A percentile compares a stretch with the other conserved stretches of the same genome.
Conservation (phyloP, 2,888 invertebrate genomes). For the Dolichopus griseipennis region DNA sequence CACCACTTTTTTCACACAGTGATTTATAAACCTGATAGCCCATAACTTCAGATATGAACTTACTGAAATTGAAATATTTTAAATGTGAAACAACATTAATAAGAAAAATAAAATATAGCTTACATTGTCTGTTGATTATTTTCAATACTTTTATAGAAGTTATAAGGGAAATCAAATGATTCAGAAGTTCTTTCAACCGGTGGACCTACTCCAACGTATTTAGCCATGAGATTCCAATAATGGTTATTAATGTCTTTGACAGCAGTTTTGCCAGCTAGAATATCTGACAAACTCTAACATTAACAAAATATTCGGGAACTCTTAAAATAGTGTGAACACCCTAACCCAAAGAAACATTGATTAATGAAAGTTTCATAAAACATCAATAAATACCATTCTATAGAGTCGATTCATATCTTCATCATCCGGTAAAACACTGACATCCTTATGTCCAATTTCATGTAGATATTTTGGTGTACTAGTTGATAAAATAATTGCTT, state of each 20-base stretch:
- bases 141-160: constrained; percentile 58
- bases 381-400: constrained; percentile 1
- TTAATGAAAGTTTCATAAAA: too few species aligned
- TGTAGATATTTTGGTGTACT: constrained; percentile 12
- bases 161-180: constrained; percentile 59
- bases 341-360: neutral
- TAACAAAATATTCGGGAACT: constrained; percentile 8
- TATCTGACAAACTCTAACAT: constrained; percentile 34
- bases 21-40: constrained; percentile 72
- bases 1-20: constrained; percentile 54
- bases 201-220: constrained; percentile 55
- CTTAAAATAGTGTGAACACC: constrained; percentile 18
- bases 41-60: constrained; percentile 69
- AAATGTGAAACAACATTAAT: neutral
- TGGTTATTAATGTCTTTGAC: constrained; percentile 52
- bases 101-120: neutral
- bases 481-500: constrained; percentile 13
- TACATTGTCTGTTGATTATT: constrained; percentile 55
- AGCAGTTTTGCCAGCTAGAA: constrained; percentile 53
- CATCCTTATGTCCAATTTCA: neutral
- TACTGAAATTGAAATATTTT: constrained; percentile 44
- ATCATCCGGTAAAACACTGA: neutral
- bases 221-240: constrained; percentile 54
- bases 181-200: constrained; percentile 52
- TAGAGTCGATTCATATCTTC: constrained; percentile 13